These are phyloP conservation scores for Brachylomia viminalis DNA, from an alignment of 2,888 invertebrate genomes.

Conservation along the genomic window DNA sequence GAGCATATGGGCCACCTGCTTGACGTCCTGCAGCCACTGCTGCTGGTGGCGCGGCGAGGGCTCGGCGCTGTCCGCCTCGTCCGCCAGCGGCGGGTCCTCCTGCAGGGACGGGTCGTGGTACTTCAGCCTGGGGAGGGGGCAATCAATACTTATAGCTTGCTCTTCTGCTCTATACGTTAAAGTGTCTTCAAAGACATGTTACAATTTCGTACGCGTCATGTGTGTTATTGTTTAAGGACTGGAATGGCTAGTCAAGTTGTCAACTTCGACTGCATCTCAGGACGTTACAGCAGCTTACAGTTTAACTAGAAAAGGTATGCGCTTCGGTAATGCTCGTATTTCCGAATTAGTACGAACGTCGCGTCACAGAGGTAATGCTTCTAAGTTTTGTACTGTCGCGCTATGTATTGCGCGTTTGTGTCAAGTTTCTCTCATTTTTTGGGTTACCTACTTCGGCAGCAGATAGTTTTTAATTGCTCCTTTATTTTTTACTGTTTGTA, in stretches of 20 bases:
- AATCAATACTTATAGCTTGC: neutral
- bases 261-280: neutral
- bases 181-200: neutral
- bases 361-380: neutral
- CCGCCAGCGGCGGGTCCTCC: conserved; percentile 73
- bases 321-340: neutral
- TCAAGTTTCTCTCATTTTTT: neutral
- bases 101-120: conserved; percentile 91
- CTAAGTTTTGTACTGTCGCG: neutral
- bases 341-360: neutral
- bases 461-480: too few relatives aligned
- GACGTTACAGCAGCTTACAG: neutral
- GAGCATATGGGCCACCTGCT: conserved; percentile 67
- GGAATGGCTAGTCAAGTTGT: neutral
- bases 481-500: too few relatives aligned
- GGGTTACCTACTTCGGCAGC: neutral
- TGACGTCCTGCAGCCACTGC: conserved; percentile 81
- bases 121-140: conserved; percentile 89
- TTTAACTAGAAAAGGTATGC: neutral
- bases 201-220: neutral
- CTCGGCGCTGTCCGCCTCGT: conserved; percentile 78
- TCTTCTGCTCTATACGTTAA: neutral
- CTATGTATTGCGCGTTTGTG: neutral
- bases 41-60: conserved; percentile 79
- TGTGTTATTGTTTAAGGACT: neutral